Evolutionary conservation across 2,113 vertebrate genomes (phyloP).

Genomic region (Ameiurus melas): DNA sequence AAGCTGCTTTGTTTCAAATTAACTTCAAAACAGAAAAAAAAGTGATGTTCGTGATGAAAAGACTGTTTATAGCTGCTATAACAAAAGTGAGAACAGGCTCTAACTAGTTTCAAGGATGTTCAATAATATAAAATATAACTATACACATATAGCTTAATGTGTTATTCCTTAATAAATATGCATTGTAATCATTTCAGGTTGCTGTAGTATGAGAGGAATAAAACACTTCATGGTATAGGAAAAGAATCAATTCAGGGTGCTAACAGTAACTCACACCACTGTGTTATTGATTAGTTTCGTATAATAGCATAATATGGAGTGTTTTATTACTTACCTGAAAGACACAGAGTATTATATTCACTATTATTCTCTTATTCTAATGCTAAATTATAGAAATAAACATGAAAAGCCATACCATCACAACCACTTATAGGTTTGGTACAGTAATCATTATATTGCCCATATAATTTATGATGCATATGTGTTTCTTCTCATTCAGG

Average conservation of each 20-base stretch:
- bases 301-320: no score
- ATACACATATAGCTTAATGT: not conserved
- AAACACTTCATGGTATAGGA: not conserved
- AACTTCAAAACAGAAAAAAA: no score
- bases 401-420: no score
- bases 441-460: not conserved
- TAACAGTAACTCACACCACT: no score
- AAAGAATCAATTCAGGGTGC: no score
- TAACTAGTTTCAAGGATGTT: not conserved
- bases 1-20: no score
- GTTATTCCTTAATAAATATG: not conserved
- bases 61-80: not conserved
- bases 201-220: not conserved
- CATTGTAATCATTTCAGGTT: not conserved
- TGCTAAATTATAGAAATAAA: no score
- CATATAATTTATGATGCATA: not conserved
- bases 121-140: not conserved
- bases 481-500: conserved; percentile 69
- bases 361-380: not conserved
- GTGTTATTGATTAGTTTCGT: no score
- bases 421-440: not conserved
- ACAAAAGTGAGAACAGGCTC: not conserved
- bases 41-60: not conserved
- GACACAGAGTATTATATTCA: not conserved
- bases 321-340: no score